phyloP scores from a whole-genome alignment of 2,113 vertebrate genomes.

The Bucco capensis region DNA sequence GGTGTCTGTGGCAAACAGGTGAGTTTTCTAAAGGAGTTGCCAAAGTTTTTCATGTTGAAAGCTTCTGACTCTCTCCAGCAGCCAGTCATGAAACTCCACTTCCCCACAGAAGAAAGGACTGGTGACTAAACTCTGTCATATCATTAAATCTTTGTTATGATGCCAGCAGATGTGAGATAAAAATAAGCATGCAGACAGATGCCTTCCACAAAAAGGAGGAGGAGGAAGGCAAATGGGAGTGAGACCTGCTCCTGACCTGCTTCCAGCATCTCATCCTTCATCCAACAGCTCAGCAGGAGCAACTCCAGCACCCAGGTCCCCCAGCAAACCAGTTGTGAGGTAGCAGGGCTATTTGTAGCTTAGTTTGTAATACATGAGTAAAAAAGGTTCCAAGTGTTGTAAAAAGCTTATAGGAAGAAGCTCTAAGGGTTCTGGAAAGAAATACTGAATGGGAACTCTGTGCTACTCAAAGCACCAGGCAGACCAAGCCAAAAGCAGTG shows the following conservation, averaged over 20 bases:
- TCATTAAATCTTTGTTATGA: constrained; percentile 54
- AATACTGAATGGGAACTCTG: neutral
- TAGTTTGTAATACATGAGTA: neutral
- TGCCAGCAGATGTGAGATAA: constrained; percentile 48
- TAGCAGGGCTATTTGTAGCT: fast-evolving
- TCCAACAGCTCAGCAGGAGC: neutral
- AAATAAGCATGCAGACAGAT: constrained; percentile 54
- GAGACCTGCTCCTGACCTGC: neutral
- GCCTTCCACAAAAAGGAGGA: neutral
- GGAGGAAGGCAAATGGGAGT: neutral
- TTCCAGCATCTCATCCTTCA: neutral
- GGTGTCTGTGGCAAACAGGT: neutral
- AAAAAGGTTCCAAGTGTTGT: neutral
- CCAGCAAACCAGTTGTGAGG: too few relatives aligned
- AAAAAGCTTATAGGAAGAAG: neutral
- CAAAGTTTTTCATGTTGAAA: neutral
- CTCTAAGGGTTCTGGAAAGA: neutral
- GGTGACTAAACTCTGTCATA: constrained; percentile 34
- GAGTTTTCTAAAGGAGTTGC: neutral
- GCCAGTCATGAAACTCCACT: neutral
- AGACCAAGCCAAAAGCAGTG: neutral
- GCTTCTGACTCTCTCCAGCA: neutral
- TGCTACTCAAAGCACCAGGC: neutral
- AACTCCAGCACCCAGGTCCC: neutral
- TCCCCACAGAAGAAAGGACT: neutral